These are phyloP conservation scores for Agrilus planipennis DNA, from an alignment of 1,140 invertebrate species.

Conservation along the genomic window DNA sequence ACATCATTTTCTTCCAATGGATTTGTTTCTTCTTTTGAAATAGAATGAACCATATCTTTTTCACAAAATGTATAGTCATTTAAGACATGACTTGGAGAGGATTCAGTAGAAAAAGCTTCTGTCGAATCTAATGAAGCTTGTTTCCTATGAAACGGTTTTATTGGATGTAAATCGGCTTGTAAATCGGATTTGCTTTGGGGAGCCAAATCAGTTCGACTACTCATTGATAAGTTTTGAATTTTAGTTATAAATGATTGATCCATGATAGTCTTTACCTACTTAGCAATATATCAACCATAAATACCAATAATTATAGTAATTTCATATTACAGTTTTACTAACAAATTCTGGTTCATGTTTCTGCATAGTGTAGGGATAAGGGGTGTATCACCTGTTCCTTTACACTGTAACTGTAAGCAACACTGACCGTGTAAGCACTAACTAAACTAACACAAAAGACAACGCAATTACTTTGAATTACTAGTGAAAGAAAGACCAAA, in stretches of 20 bases:
- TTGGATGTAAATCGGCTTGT: conserved; percentile 16
- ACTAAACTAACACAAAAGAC: too few relatives aligned
- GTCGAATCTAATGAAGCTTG: conserved; percentile 37
- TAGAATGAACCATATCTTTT: conserved; percentile 51
- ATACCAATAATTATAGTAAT: too few relatives aligned
- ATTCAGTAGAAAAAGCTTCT: conserved; percentile 40
- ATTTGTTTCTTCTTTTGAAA: conserved; percentile 58
- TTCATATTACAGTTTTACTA: too few relatives aligned
- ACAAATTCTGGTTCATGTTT: too few relatives aligned
- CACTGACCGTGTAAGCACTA: too few relatives aligned
- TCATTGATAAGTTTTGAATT: conserved; percentile 24
- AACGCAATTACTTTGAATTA: too few relatives aligned
- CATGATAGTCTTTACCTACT: conserved; percentile 7
- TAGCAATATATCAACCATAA: conserved; percentile 1
- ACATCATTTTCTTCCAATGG: conserved; percentile 27
- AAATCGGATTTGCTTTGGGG: conserved; percentile 25
- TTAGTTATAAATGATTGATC: conserved; percentile 21
- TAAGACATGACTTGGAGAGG: conserved; percentile 17
- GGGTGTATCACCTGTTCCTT: too few relatives aligned
- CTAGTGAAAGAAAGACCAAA: too few relatives aligned
- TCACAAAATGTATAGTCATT: conserved; percentile 52
- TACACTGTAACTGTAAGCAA: too few relatives aligned
- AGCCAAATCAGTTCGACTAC: conserved; percentile 11
- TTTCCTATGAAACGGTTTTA: conserved; percentile 21
- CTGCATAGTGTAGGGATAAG: too few relatives aligned